Evolutionary conservation across 2,113 vertebrate species (phyloP), one percentile per base, ranked within the genome.

Genomic region (Rhea americana): DNA sequence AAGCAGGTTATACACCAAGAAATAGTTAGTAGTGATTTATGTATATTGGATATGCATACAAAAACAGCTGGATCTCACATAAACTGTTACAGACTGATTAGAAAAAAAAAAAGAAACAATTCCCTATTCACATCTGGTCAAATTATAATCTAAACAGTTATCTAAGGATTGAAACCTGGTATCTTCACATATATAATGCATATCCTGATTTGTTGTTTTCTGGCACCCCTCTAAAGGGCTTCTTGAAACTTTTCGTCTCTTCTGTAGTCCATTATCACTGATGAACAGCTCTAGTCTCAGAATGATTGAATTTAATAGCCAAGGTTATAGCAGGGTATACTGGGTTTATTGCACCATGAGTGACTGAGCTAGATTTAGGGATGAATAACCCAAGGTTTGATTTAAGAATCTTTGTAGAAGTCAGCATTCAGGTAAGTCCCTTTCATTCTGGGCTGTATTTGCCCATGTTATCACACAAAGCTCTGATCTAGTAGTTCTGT

Each of bases 91-190:
- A 74, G 59, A 84, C 20, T 89, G 85, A 87, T 82, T 73, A 72
- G 76, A 77, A 79, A 82, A 84, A 78, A 87, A 84, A 79, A 47
- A 87, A 82, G 63, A 41, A 87, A 72, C 19, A 82, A 66, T 87
- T 93, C 13, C 6, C 1, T 80, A 45, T 80, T 79, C n/a, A 37
- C n/a, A 30, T 82, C 41, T 82, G 74, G 63, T 87, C 63, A 91
- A 80, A 70, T 14, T 73, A 41, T 87, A 76, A 82, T 82, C 21
- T 66, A 47, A 87, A 83, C 41, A 47, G 37, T 77, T 74, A 26
- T 66, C 63, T 79, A 41, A 87, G 82, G 63, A 53, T 50, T 77
- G 75, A 85, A 87, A 71, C 66, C 41, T n/a, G 17, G 16, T 87
- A 80, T 59, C 71, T 82, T 87, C 6, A 21, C 24, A 15, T 76